Evolutionary conservation across 1,140 invertebrate genomes (phyloP).

Genomic region (Achatina immaculata): DNA sequence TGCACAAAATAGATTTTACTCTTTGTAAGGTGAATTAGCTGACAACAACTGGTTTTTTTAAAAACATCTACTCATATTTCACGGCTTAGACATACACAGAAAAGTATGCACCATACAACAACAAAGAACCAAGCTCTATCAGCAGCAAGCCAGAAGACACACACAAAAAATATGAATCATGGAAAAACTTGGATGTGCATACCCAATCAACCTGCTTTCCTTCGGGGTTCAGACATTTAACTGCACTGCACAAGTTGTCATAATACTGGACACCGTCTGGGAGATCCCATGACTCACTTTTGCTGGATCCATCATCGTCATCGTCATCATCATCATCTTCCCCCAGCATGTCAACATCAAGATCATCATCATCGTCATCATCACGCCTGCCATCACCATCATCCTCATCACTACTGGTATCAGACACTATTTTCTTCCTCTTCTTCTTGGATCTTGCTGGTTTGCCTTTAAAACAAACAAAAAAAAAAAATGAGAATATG

Average conservation of each 20-base stretch:
- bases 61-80: too few relatives aligned
- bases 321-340: constrained; percentile 1
- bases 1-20: too few relatives aligned
- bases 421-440: neutral
- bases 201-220: constrained; percentile 29
- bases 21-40: too few relatives aligned
- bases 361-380: neutral
- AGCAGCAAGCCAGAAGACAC: too few relatives aligned
- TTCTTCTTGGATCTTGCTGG: neutral
- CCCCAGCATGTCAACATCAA: neutral
- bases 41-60: too few relatives aligned
- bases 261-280: constrained; percentile 27
- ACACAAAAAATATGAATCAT: too few relatives aligned
- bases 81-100: too few relatives aligned
- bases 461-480: neutral
- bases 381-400: neutral
- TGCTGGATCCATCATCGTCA: neutral
- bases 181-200: too few relatives aligned
- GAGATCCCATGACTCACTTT: constrained; percentile 25
- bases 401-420: neutral
- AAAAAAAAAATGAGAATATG: neutral
- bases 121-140: too few relatives aligned
- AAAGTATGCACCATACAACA: too few relatives aligned
- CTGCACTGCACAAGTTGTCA: constrained; percentile 21
- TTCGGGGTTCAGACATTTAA: constrained; percentile 14